Percentiles rank a stretch among this genome's conserved stretches.
Conservation (phyloP, 1,140 invertebrate species). For the Oppia nitens region DNA sequence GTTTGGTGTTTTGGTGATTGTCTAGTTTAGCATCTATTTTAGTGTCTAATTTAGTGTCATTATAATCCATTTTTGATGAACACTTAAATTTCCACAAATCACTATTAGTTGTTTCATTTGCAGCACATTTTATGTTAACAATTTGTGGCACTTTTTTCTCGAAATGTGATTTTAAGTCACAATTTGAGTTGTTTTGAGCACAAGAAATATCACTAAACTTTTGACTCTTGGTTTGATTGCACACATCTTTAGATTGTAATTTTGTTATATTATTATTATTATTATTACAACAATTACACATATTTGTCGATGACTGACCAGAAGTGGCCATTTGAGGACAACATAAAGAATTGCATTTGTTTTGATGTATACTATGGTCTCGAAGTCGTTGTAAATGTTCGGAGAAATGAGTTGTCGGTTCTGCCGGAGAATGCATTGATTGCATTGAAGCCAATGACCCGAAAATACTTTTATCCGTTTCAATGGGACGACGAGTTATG, state of each 20-base stretch:
- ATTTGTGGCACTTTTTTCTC: background rate
- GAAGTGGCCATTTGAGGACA: background rate
- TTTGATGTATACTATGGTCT: conserved; percentile 13
- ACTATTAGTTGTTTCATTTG: no score
- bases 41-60: no score
- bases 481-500: background rate
- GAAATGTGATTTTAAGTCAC: background rate
- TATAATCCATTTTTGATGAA: no score
- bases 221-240: no score
- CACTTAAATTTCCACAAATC: no score
- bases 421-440: background rate
- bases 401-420: conserved; percentile 15
- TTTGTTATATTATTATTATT: no score
- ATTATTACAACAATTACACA: background rate
- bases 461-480: background rate
- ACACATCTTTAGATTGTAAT: no score
- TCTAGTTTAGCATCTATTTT: no score
- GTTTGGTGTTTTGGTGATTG: no score
- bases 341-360: background rate
- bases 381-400: conserved; percentile 31
- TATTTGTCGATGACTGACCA: background rate
- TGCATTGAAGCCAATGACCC: background rate
- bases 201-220: background rate
- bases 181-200: background rate
- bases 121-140: no score